Evolutionary conservation across 2,888 invertebrate species (phyloP).

Genomic region (Leucoma salicis): DNA sequence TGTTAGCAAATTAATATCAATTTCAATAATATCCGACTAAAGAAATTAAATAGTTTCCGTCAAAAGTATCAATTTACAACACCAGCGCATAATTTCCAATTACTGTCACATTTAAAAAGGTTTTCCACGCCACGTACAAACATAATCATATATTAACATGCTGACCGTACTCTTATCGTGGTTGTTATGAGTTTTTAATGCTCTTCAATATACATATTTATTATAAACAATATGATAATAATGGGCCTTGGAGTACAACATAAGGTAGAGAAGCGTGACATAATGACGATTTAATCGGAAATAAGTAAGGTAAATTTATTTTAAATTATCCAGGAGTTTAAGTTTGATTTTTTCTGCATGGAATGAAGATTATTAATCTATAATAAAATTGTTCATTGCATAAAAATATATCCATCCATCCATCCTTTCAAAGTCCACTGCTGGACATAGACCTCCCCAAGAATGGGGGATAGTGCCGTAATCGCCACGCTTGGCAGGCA

Average conservation of each 20-base stretch:
- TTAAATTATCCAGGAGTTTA: too few species aligned
- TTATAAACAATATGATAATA: conserved; percentile 34
- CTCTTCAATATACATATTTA: conserved; percentile 22
- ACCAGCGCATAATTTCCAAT: not conserved
- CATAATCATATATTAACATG: conserved; percentile 6
- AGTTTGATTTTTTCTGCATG: too few species aligned
- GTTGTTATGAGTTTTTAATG: conserved; percentile 30
- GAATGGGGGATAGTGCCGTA: too few species aligned
- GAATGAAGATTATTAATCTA: too few species aligned
- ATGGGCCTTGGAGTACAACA: conserved; percentile 22
- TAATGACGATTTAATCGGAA: conserved; percentile 1
- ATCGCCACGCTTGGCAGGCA: too few species aligned
- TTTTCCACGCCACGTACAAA: not conserved
- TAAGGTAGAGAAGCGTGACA: conserved; percentile 2
- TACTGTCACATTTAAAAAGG: conserved; percentile 3
- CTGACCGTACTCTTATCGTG: conserved; percentile 14
- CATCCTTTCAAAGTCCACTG: too few species aligned
- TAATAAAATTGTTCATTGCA: too few species aligned
- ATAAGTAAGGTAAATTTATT: not conserved
- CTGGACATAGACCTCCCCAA: too few species aligned
- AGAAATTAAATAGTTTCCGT: not conserved
- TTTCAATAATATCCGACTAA: too few species aligned
- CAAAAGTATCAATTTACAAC: not conserved
- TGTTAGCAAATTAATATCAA: too few species aligned
- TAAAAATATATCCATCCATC: too few species aligned